Conservation (phyloP, 2,113 vertebrate genomes). For the Xiphophorus couchianus region DNA sequence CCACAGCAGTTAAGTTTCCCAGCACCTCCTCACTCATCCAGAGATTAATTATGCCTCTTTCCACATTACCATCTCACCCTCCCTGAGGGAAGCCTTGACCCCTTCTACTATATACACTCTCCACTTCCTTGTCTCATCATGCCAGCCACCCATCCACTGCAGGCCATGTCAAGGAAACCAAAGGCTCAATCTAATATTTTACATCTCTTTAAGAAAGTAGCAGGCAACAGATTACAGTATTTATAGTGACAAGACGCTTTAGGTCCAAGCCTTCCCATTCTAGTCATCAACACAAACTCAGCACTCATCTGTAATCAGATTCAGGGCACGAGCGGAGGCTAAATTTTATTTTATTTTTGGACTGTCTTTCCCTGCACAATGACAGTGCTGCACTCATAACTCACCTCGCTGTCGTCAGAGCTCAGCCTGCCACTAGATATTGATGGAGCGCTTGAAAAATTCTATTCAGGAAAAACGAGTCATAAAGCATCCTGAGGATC, state of each 20-base stretch:
- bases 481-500: conserved; percentile 66
- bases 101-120: conserved; percentile 51
- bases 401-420: conserved; percentile 56
- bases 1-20: conserved; percentile 55
- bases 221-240: conserved; percentile 46
- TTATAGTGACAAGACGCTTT: conserved; percentile 18
- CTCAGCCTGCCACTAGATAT: conserved; percentile 66
- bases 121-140: conserved; percentile 34
- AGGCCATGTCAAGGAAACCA: conserved; percentile 32
- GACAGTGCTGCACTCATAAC: conserved; percentile 56
- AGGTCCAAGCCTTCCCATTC: conserved; percentile 28
- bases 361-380: conserved; percentile 54
- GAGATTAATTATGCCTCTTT: conserved; percentile 76
- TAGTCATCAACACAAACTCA: conserved; percentile 31
- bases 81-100: conserved; percentile 70
- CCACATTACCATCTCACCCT: conserved; percentile 62
- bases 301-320: conserved; percentile 44
- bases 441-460: conserved; percentile 71
- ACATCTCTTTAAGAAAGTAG: conserved; percentile 36
- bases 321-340: conserved; percentile 26
- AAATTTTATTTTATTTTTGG: conserved; percentile 26
- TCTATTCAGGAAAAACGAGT: conserved; percentile 55
- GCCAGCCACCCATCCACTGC: conserved; percentile 30
- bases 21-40: conserved; percentile 59
- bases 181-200: conserved; percentile 57